These are phyloP conservation scores for Setophaga coronata DNA, from an alignment of 2,113 vertebrate genomes.

Conservation along the genomic window DNA sequence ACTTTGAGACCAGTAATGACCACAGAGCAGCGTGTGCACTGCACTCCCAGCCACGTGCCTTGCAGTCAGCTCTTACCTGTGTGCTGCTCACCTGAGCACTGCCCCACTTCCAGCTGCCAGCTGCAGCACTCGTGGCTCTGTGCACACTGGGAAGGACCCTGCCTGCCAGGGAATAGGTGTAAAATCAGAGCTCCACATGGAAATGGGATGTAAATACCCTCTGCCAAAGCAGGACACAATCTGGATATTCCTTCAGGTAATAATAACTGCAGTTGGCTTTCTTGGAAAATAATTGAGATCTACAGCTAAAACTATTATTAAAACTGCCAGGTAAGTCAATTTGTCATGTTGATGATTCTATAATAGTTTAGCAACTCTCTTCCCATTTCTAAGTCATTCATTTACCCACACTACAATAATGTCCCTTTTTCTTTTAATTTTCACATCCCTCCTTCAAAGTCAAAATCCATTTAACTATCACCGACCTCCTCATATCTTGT, in stretches of 20 bases:
- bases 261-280: neutral
- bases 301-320: neutral
- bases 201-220: neutral
- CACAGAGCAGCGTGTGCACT: neutral
- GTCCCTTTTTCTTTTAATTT: neutral
- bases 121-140: accelerated
- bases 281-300: neutral
- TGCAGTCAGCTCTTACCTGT: neutral
- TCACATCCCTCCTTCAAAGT: neutral
- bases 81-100: neutral
- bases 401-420: neutral
- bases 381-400: neutral
- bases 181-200: neutral
- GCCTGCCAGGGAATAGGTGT: neutral
- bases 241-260: neutral
- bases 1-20: neutral
- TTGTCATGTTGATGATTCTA: neutral
- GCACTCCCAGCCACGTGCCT: neutral
- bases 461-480: neutral
- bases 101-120: neutral
- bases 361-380: neutral
- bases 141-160: neutral
- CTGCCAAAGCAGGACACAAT: neutral
- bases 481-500: neutral
- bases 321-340: neutral